Percentiles rank a stretch among this genome's conserved stretches.
Conservation (phyloP, 1,140 invertebrate genomes). For the Nomia melanderi region DNA sequence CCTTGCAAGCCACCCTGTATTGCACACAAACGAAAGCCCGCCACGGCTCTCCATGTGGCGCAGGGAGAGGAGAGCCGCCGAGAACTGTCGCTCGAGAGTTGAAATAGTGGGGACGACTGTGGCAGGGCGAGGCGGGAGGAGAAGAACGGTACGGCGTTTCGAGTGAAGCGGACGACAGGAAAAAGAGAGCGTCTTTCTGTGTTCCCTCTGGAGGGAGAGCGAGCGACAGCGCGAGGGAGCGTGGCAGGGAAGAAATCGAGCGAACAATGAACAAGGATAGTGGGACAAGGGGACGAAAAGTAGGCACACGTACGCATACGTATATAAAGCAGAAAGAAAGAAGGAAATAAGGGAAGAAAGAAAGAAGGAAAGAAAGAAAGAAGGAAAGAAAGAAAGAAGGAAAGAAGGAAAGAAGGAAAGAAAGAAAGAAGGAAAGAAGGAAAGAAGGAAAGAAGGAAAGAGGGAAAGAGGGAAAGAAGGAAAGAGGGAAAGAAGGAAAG, state of each 20-base stretch:
- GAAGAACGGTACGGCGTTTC: slow-evolving; percentile 3
- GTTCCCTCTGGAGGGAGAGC: no score
- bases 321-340: no score
- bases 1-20: slow-evolving; percentile 68
- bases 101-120: slow-evolving; percentile 10
- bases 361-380: no score
- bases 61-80: slow-evolving; percentile 38
- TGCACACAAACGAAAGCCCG: slow-evolving; percentile 42
- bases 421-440: slow-evolving; percentile 34
- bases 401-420: no score
- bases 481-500: no score
- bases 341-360: slow-evolving; percentile 8
- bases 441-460: slow-evolving; percentile 5
- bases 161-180: slow-evolving; percentile 31
- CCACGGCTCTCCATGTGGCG: slow-evolving; percentile 5
- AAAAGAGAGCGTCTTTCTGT: slow-evolving; percentile 8
- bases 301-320: no score
- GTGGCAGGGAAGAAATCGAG: slow-evolving; percentile 13
- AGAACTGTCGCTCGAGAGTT: slow-evolving; percentile 52
- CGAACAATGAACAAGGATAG: slow-evolving; percentile 37
- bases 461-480: no score
- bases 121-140: no score
- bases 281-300: slow-evolving; percentile 51
- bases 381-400: no score
- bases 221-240: no score